Base-by-base conservation (phyloP, 2,113 vertebrate species). In the Corynorhinus townsendii region DNA sequence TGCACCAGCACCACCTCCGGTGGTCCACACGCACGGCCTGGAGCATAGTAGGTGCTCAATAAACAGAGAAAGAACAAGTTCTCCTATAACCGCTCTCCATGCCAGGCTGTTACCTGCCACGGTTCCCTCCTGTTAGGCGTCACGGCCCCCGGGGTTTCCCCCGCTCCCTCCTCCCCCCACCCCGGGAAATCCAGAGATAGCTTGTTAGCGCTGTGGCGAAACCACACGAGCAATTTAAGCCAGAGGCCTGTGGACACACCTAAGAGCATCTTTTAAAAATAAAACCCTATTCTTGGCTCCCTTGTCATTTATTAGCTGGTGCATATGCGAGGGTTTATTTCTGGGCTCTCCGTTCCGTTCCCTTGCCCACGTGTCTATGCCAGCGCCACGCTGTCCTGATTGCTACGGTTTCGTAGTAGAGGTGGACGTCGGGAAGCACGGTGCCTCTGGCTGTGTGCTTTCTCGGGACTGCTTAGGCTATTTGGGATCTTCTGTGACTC, bases 111-210 rank as follows among this genome's bases (percentile, higher is more conserved):
- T 2, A 26, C 3, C 79, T 28, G 33, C 11, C 8, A 2, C 69
- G 9, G 19, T 12, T n/a, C 43, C 4, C 17, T 38, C 52, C 11
- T 2, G 19, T 45, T 22, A 26, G 28, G 22, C 12, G 10, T 24
- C 49, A 11, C 0, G 10, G 2, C 47, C 30, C 33, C 15, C 9
- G 3, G 28, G 28, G 17, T 9, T 0, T 9, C 17, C 12, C 17
- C 20, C 38, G n/a, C 52, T 20, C 52, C 52, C 52, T 8, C 19
- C 59, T 3, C 26, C 28, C 11, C 30, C 28, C 30, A 28, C 59
- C 26, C 26, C 0, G 3, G 10, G 16, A n/a, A 52, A 71, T 35
- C 49, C 47, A 33, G 49, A 69, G 30, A 66, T 49, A 11, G 72
- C 20, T 19, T 14, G 16, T 2, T 0, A 45, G 62, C 43, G 26